Conservation (phyloP, 2,888 invertebrate species). For the Polyploca ridens region DNA sequence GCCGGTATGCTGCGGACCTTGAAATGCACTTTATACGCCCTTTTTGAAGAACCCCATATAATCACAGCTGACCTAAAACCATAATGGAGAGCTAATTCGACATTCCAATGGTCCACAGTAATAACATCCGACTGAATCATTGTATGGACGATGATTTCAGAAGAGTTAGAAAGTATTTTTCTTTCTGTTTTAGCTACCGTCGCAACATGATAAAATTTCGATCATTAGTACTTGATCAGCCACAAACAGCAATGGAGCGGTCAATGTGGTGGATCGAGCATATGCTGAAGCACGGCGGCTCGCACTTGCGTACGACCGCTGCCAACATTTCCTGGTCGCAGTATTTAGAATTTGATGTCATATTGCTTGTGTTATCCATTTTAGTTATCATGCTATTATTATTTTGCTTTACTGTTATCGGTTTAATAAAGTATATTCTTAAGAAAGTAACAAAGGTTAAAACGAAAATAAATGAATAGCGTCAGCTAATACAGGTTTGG, state of each 20-base stretch:
- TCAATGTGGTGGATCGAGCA: conserved; percentile 57
- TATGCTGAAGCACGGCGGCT: conserved; percentile 44
- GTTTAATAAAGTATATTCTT: neutral
- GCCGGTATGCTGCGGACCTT: too few relatives aligned
- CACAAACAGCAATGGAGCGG: conserved; percentile 30
- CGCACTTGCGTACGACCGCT: conserved; percentile 42
- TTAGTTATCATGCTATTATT: neutral
- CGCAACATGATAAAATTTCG: too few relatives aligned
- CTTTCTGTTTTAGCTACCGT: too few relatives aligned
- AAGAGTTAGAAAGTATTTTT: too few relatives aligned
- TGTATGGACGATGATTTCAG: too few relatives aligned
- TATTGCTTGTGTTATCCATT: conserved; percentile 20
- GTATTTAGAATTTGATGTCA: conserved; percentile 36
- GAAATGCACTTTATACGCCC: too few relatives aligned
- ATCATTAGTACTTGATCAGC: too few relatives aligned
- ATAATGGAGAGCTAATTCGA: too few relatives aligned
- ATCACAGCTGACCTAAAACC: too few relatives aligned
- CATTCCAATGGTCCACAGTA: too few relatives aligned
- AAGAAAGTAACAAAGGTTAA: neutral
- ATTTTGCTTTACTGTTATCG: neutral
- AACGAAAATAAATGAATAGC: neutral
- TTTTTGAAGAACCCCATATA: too few relatives aligned
- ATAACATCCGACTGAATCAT: too few relatives aligned
- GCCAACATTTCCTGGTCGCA: conserved; percentile 38
- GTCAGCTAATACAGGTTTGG: neutral